Percentiles rank a stretch among this genome's conserved stretches.
phyloP scores from a whole-genome alignment of 2,113 vertebrate species.

The Varanus salvator region DNA sequence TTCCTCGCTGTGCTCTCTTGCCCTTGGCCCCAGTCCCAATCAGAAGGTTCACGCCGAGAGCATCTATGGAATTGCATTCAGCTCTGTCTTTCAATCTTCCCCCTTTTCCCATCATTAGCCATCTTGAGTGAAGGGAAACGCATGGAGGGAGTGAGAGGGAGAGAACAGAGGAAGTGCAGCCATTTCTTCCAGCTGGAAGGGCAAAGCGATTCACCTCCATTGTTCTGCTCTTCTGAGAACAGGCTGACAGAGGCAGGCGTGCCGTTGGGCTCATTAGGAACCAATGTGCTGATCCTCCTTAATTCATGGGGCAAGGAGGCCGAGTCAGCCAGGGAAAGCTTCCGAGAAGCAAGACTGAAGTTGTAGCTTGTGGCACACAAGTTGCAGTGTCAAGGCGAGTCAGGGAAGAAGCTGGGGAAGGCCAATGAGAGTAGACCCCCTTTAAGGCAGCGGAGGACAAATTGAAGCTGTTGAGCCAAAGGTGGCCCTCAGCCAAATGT shows the following conservation, averaged over 20 bases:
- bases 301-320: slow-evolving; percentile 15
- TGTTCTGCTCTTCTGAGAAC: slow-evolving; percentile 5
- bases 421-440: neutral
- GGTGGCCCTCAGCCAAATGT: too few relatives aligned
- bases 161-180: neutral
- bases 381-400: neutral
- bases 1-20: too few relatives aligned
- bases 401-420: slow-evolving; percentile 11
- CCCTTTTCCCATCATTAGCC: too few relatives aligned
- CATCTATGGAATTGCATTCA: too few relatives aligned
- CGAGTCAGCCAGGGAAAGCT: neutral
- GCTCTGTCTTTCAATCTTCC: too few relatives aligned
- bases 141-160: too few relatives aligned
- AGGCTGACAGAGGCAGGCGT: neutral
- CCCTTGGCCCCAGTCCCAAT: too few relatives aligned
- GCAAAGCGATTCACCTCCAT: neutral
- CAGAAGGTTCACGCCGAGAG: too few relatives aligned
- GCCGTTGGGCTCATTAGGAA: neutral
- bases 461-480: neutral
- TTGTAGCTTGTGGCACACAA: neutral
- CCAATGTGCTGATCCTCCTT: slow-evolving; percentile 1
- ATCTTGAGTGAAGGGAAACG: too few relatives aligned
- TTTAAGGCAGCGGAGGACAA: neutral
- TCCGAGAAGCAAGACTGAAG: slow-evolving; percentile 7
- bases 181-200: neutral